Evolutionary conservation across 2,888 invertebrate species (phyloP).

Genomic region (Eubasilissa splendida): DNA sequence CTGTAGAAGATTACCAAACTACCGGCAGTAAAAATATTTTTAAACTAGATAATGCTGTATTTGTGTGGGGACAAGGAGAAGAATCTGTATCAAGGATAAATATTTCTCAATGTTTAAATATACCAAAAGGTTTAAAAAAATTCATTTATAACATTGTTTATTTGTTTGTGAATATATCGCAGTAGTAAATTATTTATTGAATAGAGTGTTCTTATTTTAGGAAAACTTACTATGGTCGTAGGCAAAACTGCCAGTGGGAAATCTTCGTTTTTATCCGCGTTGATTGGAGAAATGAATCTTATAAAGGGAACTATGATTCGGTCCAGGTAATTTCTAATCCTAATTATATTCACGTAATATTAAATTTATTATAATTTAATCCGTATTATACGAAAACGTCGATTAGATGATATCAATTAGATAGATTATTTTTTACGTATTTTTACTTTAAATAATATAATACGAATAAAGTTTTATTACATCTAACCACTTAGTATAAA

Average conservation of each 20-base stretch:
- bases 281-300: conserved; percentile 85
- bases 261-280: conserved; percentile 81
- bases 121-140: conserved; percentile 65
- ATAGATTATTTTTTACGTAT: no score
- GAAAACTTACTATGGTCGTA: conserved; percentile 82
- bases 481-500: no score
- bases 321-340: conserved; percentile 70
- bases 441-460: no score
- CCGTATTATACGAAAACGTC: no score
- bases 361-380: no score
- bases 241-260: conserved; percentile 89
- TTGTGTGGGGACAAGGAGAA: conserved; percentile 70
- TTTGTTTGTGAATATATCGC: neutral
- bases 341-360: no score
- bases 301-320: conserved; percentile 77
- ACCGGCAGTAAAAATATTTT: conserved; percentile 58
- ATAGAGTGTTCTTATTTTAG: conserved; percentile 62
- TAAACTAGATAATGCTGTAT: conserved; percentile 67
- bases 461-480: no score
- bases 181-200: neutral
- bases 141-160: conserved; percentile 5
- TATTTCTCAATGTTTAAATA: conserved; percentile 56
- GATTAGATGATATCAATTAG: no score
- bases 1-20: conserved; percentile 46
- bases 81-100: conserved; percentile 64